Percentiles rank a stretch among this genome's conserved stretches.
phyloP scores from a whole-genome alignment of 2,113 vertebrate genomes.

The Tricholaema leucomelas region DNA sequence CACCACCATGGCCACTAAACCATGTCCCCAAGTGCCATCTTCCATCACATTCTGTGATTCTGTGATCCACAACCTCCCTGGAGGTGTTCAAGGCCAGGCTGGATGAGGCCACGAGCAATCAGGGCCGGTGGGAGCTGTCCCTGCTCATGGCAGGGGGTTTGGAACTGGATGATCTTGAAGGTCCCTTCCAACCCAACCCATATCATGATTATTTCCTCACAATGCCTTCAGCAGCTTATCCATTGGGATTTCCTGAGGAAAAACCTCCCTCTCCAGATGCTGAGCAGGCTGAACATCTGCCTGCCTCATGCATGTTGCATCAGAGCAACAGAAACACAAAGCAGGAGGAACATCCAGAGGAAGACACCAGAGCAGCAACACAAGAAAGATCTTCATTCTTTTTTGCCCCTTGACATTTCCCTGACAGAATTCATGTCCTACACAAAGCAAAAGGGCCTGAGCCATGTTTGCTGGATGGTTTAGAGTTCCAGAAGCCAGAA shows the following conservation, averaged over 20 bases:
- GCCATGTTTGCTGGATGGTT: constrained; percentile 67
- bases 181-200: too few relatives aligned
- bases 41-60: too few relatives aligned
- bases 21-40: too few relatives aligned
- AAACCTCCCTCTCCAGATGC: constrained; percentile 34
- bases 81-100: too few relatives aligned
- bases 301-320: background rate
- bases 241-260: background rate
- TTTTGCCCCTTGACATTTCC: background rate
- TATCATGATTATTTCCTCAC: background rate
- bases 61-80: too few relatives aligned
- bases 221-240: background rate
- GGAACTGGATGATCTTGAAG: too few relatives aligned
- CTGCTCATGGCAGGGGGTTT: too few relatives aligned
- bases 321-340: background rate
- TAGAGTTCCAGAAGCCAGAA: constrained; percentile 74
- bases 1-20: too few relatives aligned
- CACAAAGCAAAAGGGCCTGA: constrained; percentile 47
- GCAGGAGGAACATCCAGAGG: constrained; percentile 5
- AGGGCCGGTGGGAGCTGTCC: too few relatives aligned
- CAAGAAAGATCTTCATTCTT: constrained; percentile 22
- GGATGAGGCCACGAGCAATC: too few relatives aligned
- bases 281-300: constrained; percentile 54
- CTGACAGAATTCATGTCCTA: constrained; percentile 49
- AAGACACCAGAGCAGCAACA: constrained; percentile 42